Conservation (phyloP, 2,888 invertebrate genomes). For the Pomacea canaliculata region DNA sequence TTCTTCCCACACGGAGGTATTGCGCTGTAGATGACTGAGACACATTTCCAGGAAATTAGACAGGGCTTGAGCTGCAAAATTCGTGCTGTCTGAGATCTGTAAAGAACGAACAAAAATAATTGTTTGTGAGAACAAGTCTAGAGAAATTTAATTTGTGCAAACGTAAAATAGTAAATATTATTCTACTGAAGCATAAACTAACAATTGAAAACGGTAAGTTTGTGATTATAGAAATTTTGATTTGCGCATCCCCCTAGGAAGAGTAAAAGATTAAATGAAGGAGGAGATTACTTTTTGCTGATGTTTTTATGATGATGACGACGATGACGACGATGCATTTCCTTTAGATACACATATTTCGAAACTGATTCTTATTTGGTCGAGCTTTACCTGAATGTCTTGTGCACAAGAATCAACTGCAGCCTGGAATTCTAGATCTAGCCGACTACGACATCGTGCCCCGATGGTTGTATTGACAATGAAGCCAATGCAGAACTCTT, state of each 20-base stretch:
- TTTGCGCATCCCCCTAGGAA: no score
- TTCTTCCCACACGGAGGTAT: slow-evolving; percentile 32
- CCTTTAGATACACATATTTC: no score
- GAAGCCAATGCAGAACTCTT: slow-evolving; percentile 31
- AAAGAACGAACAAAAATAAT: neutral
- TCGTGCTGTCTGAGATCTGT: slow-evolving; percentile 40
- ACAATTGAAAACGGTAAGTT: no score
- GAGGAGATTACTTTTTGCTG: no score
- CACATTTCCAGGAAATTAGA: slow-evolving; percentile 37
- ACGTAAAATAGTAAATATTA: no score
- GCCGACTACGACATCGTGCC: slow-evolving; percentile 26
- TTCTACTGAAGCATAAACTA: no score
- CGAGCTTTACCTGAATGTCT: slow-evolving; percentile 39
- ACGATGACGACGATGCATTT: no score
- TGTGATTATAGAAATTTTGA: no score
- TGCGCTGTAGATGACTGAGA: slow-evolving; percentile 22
- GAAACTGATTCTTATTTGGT: no score
- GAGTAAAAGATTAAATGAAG: no score
- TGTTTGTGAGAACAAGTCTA: neutral
- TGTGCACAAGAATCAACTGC: slow-evolving; percentile 42
- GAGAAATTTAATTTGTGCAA: no score
- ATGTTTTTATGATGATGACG: no score
- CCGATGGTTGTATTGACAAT: slow-evolving; percentile 27
- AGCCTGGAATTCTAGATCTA: slow-evolving; percentile 37
- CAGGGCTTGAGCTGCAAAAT: slow-evolving; percentile 35